phyloP scores from a whole-genome alignment of 2,113 vertebrate genomes.

The Acrocephalus kingi region DNA sequence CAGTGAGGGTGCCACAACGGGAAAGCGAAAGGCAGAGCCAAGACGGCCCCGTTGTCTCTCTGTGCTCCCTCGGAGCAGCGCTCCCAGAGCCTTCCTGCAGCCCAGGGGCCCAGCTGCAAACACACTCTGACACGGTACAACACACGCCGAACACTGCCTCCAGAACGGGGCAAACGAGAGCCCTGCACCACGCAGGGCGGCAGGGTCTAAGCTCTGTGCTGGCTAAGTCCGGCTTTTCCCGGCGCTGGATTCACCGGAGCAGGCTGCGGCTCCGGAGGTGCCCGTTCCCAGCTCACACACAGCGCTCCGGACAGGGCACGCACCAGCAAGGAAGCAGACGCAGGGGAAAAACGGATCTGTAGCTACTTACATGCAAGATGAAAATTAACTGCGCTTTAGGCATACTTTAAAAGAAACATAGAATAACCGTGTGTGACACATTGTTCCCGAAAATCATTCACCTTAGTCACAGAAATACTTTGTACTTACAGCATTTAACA shows the following conservation, averaged over 20 bases:
- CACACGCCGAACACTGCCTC: background rate
- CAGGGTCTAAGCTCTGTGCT: background rate
- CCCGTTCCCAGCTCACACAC: background rate
- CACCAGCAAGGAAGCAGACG: background rate
- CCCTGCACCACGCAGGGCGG: background rate
- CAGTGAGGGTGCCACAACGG: rapidly evolving
- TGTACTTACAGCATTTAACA: background rate
- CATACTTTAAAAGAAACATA: constrained; percentile 26
- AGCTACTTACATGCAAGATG: constrained; percentile 2
- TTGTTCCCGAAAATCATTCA: background rate
- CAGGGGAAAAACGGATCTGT: background rate
- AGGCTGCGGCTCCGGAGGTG: background rate
- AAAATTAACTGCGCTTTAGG: constrained; percentile 34
- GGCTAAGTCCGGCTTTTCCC: background rate
- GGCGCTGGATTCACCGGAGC: background rate
- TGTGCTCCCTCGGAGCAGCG: background rate
- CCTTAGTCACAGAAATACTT: background rate
- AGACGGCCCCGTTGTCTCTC: rapidly evolving
- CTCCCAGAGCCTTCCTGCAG: background rate
- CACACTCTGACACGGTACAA: background rate
- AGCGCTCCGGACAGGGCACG: background rate
- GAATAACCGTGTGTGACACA: constrained; percentile 2
- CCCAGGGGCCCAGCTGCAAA: background rate
- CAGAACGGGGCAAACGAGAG: background rate
- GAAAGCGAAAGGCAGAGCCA: background rate